A percentile compares a stretch with the other conserved stretches of the same genome.
Evolutionary conservation across 1,140 invertebrate species (phyloP).

Genomic region (Drosophila willistoni): DNA sequence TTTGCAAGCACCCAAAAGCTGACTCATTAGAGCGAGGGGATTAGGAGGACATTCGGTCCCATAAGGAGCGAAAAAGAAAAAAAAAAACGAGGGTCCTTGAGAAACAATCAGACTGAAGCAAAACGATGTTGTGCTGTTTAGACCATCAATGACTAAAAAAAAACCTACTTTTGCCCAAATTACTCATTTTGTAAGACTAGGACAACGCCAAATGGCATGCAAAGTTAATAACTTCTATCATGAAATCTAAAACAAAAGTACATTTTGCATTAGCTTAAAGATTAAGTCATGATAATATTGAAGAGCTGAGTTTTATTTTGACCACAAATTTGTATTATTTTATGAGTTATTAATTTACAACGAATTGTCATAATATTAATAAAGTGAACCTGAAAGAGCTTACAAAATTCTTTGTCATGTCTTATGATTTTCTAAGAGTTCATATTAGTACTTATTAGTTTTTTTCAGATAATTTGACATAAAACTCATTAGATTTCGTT

Average conservation of each 20-base stretch:
- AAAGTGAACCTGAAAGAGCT: too few species aligned
- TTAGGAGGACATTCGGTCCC: slow-evolving; percentile 4
- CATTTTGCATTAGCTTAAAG: not conserved
- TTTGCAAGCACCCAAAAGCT: not conserved
- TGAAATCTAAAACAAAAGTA: slow-evolving; percentile 1
- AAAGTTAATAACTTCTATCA: not conserved
- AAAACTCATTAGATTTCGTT: too few species aligned
- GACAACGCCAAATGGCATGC: too few species aligned
- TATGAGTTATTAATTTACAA: too few species aligned
- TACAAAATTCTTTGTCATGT: too few species aligned
- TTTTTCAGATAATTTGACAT: too few species aligned
- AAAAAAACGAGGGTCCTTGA: slow-evolving; percentile 2
- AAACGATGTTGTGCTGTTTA: not conserved
- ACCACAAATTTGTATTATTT: too few species aligned
- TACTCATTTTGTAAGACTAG: slow-evolving; percentile 5
- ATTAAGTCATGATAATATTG: not conserved
- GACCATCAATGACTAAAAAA: not conserved
- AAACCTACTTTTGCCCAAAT: not conserved
- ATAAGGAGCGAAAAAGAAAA: not conserved
- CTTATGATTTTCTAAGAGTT: too few species aligned
- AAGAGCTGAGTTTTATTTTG: too few species aligned
- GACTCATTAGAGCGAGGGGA: slow-evolving; percentile 8
- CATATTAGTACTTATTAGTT: too few species aligned
- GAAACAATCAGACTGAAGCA: slow-evolving; percentile 1
- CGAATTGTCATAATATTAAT: not conserved